Percentiles rank a stretch among this genome's conserved stretches.
Evolutionary conservation across 92 coral and sea anemone genomes (phyloP).

Genomic region (Bergia puertoricense): DNA sequence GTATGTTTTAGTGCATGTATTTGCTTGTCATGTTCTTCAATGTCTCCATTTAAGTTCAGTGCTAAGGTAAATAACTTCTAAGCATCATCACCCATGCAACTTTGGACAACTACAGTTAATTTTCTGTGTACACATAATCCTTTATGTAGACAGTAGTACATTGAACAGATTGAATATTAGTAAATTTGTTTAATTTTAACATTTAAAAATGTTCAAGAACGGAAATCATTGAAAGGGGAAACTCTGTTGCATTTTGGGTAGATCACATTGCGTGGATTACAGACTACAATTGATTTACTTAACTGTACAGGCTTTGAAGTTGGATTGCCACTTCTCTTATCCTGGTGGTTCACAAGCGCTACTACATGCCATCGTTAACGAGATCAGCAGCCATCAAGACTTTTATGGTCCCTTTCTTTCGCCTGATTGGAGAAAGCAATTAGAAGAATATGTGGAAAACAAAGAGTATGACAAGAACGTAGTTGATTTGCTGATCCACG

Average conservation of each 20-base stretch:
- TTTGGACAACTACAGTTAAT: too few species aligned
- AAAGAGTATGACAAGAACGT: neutral
- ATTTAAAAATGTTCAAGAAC: too few species aligned
- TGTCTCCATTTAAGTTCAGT: too few species aligned
- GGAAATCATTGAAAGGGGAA: too few species aligned
- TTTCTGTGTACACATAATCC: too few species aligned
- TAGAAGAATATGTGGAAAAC: neutral
- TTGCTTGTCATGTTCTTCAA: too few species aligned
- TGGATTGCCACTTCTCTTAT: neutral
- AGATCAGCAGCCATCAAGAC: neutral
- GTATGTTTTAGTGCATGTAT: too few species aligned
- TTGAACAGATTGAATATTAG: too few species aligned
- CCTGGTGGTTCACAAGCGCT: neutral
- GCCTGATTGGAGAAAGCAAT: neutral
- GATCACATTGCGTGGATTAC: neutral
- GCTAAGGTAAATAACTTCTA: too few species aligned
- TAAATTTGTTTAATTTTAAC: too few species aligned
- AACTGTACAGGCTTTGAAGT: neutral
- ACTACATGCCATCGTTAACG: neutral
- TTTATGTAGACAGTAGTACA: too few species aligned
- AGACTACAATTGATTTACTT: neutral
- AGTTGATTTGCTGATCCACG: neutral
- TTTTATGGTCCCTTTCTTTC: constrained; percentile 4
- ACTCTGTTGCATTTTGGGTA: neutral
- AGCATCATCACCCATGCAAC: too few species aligned